Evolutionary conservation across 2,797 vertebrate genomes (phyloP), one percentile per base, ranked within the genome.

Genomic region (Artibeus lituratus): DNA sequence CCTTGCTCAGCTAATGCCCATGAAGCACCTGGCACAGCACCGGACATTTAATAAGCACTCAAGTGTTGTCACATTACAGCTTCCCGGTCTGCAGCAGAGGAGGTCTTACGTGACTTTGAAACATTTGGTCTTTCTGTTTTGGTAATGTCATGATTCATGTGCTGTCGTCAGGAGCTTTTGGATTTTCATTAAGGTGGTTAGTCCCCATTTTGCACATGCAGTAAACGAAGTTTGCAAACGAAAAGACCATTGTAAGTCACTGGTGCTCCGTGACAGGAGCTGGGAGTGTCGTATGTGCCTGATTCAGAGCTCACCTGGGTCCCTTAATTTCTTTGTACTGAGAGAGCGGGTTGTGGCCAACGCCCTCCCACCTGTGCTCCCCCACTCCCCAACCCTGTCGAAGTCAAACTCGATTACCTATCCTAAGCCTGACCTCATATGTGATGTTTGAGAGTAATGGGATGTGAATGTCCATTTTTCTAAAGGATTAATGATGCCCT

Each of bases 151-250:
- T 21, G 6, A 10, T 47, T 44, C 26, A n/a, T 53, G 6, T n/a
- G 32, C 22, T 55, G 90, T 83, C 65, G 24, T 69, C 22, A 32
- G 67, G 69, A 73, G 37, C 32, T 44, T 88, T 92, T 32, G 77
- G 35, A 12, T 87, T 87, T 90, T 51, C 32, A 19, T 80, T 83
- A 19, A 87, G 93, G 19, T 55, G 67, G 55, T 77, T 32, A 87
- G 57, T 57, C 10, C n/a, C 51, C n/a, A 0, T 69, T 95, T 85
- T 83, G 65, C 32, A 82, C 42, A 3, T 49, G 49, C 6, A 49
- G 42, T 55, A 83, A 95, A 69, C 37, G 26, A 53, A 53, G 19
- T n/a, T n/a, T n/a, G n/a, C n/a, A n/a, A n/a, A n/a, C n/a, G 42
- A 42, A 49, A 78, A 92, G 47, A 42, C 3, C 15, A 49, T 59